Base-by-base conservation (phyloP, 2,113 vertebrate species). In the Rhynchomys soricoides region DNA sequence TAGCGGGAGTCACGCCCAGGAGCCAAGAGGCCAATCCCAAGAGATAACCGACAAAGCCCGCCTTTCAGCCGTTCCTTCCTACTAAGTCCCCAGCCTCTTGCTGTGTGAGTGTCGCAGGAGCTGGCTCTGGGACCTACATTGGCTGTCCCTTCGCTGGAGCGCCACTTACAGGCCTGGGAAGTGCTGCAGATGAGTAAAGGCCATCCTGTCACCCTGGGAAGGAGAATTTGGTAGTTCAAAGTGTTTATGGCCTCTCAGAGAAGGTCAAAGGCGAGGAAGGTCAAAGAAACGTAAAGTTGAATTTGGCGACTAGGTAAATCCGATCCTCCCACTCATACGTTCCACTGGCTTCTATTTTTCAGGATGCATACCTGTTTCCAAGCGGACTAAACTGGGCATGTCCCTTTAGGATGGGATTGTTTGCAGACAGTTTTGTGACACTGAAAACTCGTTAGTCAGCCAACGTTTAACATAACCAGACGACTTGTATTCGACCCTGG, bases 221-320 rank as follows among this genome's bases (percentile, higher is more conserved):
- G 74, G 71, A 86, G 96, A 43, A 73, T 70, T 1, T 71, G 83
- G 55, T 50, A 9, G 73, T 70, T n/a, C 26, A 64, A 74, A 92
- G 62, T 40, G 66, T 87, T 55, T 82, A 70, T 26, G 43, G 40
- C 87, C 48, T 92, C 31, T 66, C 31, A n/a, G 91, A 92, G 89
- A 74, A 78, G 17, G 66, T 19, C 59, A 82, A 74, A 78, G 17
- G 66, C 22, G 66, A 82, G 74, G 78, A 73, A 40, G 78, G 62
- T 45, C 40, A 40, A 94, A 50, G 82, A 97, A 92, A 85, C n/a
- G 40, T 82, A 55, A 90, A 94, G 40, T 90, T 95, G 22, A 43
- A 34, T 94, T 79, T 93, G 55, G 57, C 70, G 45, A n/a, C 88
- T 21, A 87, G 48, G 66, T 88, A 85, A 95, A 92, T n/a, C 91